Conservation (phyloP, 2,797 vertebrate species). For the Loriculus beryllinus region DNA sequence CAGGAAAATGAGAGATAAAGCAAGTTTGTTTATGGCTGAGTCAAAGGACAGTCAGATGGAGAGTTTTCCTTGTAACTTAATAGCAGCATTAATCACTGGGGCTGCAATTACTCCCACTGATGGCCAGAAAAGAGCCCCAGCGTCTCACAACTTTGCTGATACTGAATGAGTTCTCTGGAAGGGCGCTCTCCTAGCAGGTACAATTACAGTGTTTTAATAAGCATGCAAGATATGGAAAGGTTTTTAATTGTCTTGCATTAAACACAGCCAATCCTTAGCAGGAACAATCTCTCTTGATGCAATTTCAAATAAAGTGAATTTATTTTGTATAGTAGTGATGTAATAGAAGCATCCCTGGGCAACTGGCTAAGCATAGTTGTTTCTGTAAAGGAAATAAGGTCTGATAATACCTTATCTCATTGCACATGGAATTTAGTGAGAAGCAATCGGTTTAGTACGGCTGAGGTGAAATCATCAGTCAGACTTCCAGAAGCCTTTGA, state of each 20-base stretch:
- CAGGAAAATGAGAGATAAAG: slow-evolving; percentile 35
- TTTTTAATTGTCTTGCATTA: background rate
- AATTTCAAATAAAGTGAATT: background rate
- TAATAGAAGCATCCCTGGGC: background rate
- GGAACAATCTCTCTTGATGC: background rate
- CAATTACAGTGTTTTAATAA: background rate
- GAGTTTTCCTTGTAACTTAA: slow-evolving; percentile 15
- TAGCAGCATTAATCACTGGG: slow-evolving; percentile 23
- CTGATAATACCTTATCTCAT: background rate
- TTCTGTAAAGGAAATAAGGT: background rate
- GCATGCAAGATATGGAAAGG: background rate
- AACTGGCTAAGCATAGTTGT: background rate
- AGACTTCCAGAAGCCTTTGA: background rate
- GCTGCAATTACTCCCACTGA: background rate
- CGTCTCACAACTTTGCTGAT: background rate
- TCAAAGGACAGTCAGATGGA: slow-evolving; percentile 45
- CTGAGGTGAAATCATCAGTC: background rate
- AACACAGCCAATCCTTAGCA: background rate
- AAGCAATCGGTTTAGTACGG: background rate
- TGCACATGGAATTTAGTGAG: background rate
- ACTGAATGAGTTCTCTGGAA: background rate
- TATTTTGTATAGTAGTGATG: background rate
- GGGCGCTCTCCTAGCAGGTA: background rate
- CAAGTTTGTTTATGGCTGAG: slow-evolving; percentile 30
- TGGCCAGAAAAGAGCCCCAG: background rate